Evolutionary conservation across 2,888 invertebrate species (phyloP).

Genomic region (Hipparchia semele): DNA sequence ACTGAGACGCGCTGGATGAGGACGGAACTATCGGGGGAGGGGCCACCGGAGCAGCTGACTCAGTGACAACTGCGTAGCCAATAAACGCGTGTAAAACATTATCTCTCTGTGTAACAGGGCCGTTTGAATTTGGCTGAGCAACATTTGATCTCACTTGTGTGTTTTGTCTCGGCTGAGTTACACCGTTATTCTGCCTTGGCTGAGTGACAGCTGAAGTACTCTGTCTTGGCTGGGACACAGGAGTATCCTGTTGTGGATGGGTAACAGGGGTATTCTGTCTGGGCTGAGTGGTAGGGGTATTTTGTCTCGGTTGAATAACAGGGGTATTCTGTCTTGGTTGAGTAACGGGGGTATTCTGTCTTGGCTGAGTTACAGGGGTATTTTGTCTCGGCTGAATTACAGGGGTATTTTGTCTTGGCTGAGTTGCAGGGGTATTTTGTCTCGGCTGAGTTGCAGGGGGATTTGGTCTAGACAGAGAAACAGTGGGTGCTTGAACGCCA

Average conservation of each 20-base stretch:
- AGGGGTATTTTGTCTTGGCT: neutral
- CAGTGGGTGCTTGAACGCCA: neutral
- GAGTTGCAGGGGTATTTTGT: neutral
- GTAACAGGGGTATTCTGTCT: slow-evolving; percentile 1
- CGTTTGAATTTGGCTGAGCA: neutral
- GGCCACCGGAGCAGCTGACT: slow-evolving; percentile 37
- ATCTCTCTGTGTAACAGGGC: neutral
- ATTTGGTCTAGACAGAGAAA: slow-evolving; percentile 1
- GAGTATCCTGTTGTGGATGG: neutral
- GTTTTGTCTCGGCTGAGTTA: neutral
- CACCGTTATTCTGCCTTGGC: neutral
- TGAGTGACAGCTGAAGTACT: neutral
- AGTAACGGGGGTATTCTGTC: neutral
- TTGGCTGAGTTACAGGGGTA: neutral
- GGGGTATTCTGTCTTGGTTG: neutral
- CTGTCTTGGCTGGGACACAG: neutral
- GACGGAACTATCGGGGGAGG: slow-evolving; percentile 14
- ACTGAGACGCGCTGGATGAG: slow-evolving; percentile 29
- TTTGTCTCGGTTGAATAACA: neutral
- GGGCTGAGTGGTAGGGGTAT: neutral
- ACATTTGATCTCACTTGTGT: neutral
- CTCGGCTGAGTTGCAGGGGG: neutral
- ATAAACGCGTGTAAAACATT: slow-evolving; percentile 42
- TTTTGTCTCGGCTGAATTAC: neutral
- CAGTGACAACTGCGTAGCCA: slow-evolving; percentile 22